phyloP scores from a whole-genome alignment of 1,140 invertebrate species.

The Anoplophora glabripennis region DNA sequence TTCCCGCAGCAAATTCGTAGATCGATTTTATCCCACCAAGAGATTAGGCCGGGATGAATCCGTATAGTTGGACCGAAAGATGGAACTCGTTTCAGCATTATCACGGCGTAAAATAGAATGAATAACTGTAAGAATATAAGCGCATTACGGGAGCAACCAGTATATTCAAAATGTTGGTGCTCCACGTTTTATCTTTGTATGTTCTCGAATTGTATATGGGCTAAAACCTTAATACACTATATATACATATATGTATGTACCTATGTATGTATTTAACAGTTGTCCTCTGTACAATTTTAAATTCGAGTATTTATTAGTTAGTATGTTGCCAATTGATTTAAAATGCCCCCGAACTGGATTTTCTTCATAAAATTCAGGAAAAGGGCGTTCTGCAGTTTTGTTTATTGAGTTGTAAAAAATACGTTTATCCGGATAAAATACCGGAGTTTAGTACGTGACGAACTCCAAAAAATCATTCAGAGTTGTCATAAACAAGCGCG shows the following conservation, averaged over 20 bases:
- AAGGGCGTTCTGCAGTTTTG: too few species aligned
- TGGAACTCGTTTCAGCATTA: conserved; percentile 1
- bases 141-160: background rate
- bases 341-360: too few species aligned
- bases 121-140: background rate
- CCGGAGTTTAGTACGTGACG: conserved; percentile 20
- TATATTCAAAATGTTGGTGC: background rate
- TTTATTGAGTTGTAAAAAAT: too few species aligned
- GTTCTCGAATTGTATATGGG: too few species aligned
- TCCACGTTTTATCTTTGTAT: background rate
- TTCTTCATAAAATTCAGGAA: too few species aligned
- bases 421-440: background rate
- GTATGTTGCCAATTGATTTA: too few species aligned
- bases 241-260: too few species aligned
- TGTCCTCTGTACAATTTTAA: too few species aligned
- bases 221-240: too few species aligned
- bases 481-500: conserved; percentile 26
- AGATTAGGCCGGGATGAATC: conserved; percentile 3
- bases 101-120: background rate
- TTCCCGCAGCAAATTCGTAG: background rate
- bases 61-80: background rate
- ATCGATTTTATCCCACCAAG: background rate
- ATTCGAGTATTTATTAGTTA: too few species aligned
- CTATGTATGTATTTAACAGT: too few species aligned
- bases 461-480: conserved; percentile 26